phyloP scores from a whole-genome alignment of 2,888 invertebrate genomes.

The Kuschelorhynchus macadamiae region DNA sequence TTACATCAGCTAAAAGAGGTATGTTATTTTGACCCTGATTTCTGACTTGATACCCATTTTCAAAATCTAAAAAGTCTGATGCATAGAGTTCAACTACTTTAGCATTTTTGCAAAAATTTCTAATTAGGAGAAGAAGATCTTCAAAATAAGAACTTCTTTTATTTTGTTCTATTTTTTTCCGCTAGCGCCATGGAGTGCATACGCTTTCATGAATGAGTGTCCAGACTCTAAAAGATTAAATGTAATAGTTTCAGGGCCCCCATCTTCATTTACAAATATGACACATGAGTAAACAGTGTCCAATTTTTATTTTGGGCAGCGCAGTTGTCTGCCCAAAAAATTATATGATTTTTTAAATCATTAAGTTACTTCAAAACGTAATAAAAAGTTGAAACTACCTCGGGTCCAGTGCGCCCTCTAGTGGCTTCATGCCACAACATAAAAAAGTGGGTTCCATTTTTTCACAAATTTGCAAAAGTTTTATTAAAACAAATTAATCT shows the following conservation, averaged over 20 bases:
- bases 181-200: constrained; percentile 23
- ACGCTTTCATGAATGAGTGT: constrained; percentile 23
- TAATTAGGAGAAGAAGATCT: too few relatives aligned
- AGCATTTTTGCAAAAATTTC: too few relatives aligned
- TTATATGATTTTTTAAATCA: constrained; percentile 14
- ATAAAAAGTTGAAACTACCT: constrained; percentile 24
- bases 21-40: too few relatives aligned
- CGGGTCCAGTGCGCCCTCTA: constrained; percentile 25
- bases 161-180: constrained; percentile 3
- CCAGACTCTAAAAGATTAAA: constrained; percentile 11
- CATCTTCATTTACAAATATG: too few relatives aligned
- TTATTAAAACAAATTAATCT: constrained; percentile 16
- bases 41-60: too few relatives aligned
- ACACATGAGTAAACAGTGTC: too few relatives aligned
- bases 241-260: too few relatives aligned
- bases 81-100: too few relatives aligned
- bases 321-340: constrained; percentile 21
- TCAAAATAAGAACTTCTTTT: too few relatives aligned
- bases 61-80: too few relatives aligned
- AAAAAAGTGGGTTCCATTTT: constrained; percentile 17
- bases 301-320: neutral
- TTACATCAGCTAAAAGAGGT: neutral
- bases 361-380: constrained; percentile 4
- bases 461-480: constrained; percentile 23
- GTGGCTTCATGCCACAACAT: constrained; percentile 32